Evolutionary conservation across 2,113 vertebrate genomes (phyloP).

Genomic region (Fukomys damarensis): DNA sequence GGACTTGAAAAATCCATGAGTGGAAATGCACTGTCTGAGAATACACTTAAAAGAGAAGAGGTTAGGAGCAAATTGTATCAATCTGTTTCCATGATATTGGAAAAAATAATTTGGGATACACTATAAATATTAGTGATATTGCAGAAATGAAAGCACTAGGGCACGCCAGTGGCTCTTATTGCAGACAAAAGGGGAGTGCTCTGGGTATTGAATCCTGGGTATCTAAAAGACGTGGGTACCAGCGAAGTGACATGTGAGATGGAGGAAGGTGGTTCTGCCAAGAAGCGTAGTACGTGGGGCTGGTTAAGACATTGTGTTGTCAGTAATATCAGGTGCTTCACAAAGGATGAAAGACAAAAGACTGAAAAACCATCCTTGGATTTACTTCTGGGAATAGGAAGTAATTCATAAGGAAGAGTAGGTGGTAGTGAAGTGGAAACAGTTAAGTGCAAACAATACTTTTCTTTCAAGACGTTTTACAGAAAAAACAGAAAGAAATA

Average conservation of each 20-base stretch:
- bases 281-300: background rate
- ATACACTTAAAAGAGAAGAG: background rate
- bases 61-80: background rate
- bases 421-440: background rate
- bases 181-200: background rate
- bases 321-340: background rate
- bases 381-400: background rate
- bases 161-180: background rate
- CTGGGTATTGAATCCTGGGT: too few relatives aligned
- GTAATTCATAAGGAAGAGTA: background rate
- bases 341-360: background rate
- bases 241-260: background rate
- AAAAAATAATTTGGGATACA: slow-evolving; percentile 24
- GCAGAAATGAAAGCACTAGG: background rate
- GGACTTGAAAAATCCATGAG: background rate
- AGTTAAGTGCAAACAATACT: background rate
- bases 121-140: background rate
- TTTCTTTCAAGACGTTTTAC: background rate
- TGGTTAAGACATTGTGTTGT: background rate
- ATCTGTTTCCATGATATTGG: background rate
- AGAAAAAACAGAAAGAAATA: background rate
- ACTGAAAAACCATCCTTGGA: background rate
- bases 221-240: background rate
- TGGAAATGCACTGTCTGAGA: background rate
- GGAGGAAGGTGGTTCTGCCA: background rate